Percentiles rank a stretch among this genome's conserved stretches.
Evolutionary conservation across 2,888 invertebrate species (phyloP).

Genomic region (Caenorhabditis drosophilae): DNA sequence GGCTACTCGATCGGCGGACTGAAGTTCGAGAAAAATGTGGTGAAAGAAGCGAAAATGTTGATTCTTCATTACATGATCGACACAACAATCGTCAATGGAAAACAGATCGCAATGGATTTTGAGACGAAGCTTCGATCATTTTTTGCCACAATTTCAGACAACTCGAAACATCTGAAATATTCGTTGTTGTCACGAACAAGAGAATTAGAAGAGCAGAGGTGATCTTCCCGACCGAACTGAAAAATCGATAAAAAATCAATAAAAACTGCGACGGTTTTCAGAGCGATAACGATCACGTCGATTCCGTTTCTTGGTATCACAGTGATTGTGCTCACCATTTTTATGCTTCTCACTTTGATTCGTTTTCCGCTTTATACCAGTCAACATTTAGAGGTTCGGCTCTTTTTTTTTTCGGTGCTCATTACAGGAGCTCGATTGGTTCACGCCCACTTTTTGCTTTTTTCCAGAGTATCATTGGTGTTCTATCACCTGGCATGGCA

Average conservation of each 20-base stretch:
- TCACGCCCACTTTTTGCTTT: no score
- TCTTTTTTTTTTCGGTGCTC: no score
- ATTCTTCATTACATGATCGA: slow-evolving; percentile 67
- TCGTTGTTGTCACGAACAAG: slow-evolving; percentile 55
- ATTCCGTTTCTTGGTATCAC: slow-evolving; percentile 62
- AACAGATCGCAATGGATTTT: slow-evolving; percentile 49
- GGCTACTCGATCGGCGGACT: slow-evolving; percentile 54
- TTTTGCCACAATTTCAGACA: slow-evolving; percentile 51
- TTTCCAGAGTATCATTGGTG: slow-evolving; percentile 61
- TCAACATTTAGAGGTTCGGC: slow-evolving; percentile 62
- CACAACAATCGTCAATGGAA: slow-evolving; percentile 46
- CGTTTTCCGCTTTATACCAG: slow-evolving; percentile 58
- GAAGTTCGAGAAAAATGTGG: slow-evolving; percentile 39
- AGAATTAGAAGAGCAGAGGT: slow-evolving; percentile 64
- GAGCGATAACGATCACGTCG: slow-evolving; percentile 58
- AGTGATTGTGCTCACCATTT: slow-evolving; percentile 53
- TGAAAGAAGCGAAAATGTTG: slow-evolving; percentile 49
- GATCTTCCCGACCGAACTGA: no score
- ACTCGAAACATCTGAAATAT: slow-evolving; percentile 52
- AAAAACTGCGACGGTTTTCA: no score
- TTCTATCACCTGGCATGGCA: slow-evolving; percentile 65
- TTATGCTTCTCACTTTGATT: slow-evolving; percentile 63
- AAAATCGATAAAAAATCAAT: no score
- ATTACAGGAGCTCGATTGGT: no score
- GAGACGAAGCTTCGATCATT: slow-evolving; percentile 53